Evolutionary conservation across 2,113 vertebrate genomes (phyloP), one percentile per base, ranked within the genome.

Genomic region (Pangasianodon gigas): DNA sequence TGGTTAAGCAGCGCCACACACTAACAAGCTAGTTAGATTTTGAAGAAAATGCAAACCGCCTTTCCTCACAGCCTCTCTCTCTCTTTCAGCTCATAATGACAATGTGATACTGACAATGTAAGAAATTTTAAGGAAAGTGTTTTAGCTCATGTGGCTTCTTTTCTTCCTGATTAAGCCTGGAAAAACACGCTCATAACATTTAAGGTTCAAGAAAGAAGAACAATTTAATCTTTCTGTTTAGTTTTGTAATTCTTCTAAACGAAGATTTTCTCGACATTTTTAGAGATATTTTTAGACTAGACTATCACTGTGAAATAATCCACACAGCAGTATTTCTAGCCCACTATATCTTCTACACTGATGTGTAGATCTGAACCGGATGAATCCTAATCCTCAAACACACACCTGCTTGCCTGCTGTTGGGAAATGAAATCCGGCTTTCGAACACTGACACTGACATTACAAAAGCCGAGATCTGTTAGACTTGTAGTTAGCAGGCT

Each of bases 391-490:
- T 83, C 62, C 79, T 62, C 16, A 56, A 80, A 48, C 18, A 21
- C 32, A 37, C 79, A 79, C 54, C 51, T n/a, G 54, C 84, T 79
- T 71, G 29, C 37, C 60, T 58, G 69, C 54, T 85, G 48, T 44
- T 44, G 19, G 29, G 58, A 67, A 24, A 87, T 79, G 62, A 56
- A 88, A 88, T 83, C 44, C 69, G 37, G 19, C 48, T 80, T 51
- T 32, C 74, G 0, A 13, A 52, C 62, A 18, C 46, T 56, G 60
- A 77, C 60, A 26, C 48, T 69, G 74, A 32, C n/a, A 6, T 44
- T 26, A 48, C 65, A 46, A 80, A 92, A 90, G 46, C 74, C 21
- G 13, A 37, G 13, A 90, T 52, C 84, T 21, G 71, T 89, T 44
- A 14, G 10, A 87, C 21, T 52, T n/a, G 26, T 62, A 56, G 77